Evolutionary conservation across 2,797 vertebrate genomes (phyloP).

Genomic region (Valencia hispanica): DNA sequence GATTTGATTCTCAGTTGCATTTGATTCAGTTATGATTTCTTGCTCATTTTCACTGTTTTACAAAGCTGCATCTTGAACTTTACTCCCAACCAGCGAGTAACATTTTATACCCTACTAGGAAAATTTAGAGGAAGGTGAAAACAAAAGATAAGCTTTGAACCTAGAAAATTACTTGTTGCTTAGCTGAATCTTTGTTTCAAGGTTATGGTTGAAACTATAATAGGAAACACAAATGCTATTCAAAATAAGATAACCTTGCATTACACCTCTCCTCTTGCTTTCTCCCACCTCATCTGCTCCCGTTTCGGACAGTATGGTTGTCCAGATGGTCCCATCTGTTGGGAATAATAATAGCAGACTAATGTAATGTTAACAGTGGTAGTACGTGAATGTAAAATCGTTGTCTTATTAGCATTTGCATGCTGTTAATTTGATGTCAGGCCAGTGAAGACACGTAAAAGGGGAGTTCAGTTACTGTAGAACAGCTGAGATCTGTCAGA

Average conservation of each 20-base stretch:
- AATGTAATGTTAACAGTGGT: constrained; percentile 73
- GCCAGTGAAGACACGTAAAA: constrained; percentile 36
- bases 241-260: neutral
- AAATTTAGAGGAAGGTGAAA: neutral
- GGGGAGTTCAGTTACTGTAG: constrained; percentile 30
- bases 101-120: neutral
- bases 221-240: neutral
- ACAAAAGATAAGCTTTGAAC: neutral
- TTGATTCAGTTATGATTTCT: neutral
- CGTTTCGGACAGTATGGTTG: constrained; percentile 62
- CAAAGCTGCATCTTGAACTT: constrained; percentile 11
- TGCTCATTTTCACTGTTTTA: neutral
- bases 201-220: neutral
- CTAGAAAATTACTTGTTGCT: neutral
- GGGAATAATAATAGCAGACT: constrained; percentile 70
- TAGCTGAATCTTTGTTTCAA: neutral
- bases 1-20: neutral
- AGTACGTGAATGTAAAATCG: constrained; percentile 67
- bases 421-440: constrained; percentile 57
- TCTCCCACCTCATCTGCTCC: constrained; percentile 30
- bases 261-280: constrained; percentile 15
- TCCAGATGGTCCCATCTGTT: constrained; percentile 70
- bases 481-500: constrained; percentile 49
- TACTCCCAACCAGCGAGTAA: neutral
- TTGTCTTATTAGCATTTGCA: constrained; percentile 74